Base-by-base conservation (phyloP, 92 coral and sea anemone genomes). In the Epizoanthus scotinus region DNA sequence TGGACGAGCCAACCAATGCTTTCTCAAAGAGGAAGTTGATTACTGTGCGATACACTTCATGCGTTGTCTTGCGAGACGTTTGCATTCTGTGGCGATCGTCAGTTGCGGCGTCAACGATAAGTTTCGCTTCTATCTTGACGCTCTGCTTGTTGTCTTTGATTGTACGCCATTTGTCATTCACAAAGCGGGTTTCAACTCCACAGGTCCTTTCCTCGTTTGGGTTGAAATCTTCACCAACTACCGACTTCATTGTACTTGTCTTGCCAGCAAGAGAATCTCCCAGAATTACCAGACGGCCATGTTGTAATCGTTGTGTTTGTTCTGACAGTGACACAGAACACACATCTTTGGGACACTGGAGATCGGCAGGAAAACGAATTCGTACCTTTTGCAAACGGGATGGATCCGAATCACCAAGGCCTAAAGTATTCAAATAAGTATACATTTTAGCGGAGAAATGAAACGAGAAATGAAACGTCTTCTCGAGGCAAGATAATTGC, bases 211-310 rank as follows among this genome's bases (percentile, higher is more conserved):
- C 17, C 13, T 31, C 52, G 8, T 31, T 18, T 0, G 21, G 20
- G 34, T 40, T 20, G 49, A 68, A 68, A 68, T n/a, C 21, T 24
- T 68, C 57, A n/a, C 56, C 56, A 38, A 8, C 21, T 40, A 68
- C 17, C n/a, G 73, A 68, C 9, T 19, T 38, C 49, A 14, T 38
- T 38, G 73, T n/a, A 5, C 54, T 68, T 40, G 73, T 68, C 12
- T 68, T 68, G 8, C 73, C 73, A 3, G 73, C 73, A 36, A 31
- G 52, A n/a, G 26, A 36, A 40, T 68, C 55, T 26, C 73, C 73
- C n/a, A 68, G 56, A 20, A 68, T 5, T 26, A 38, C 9, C 8
- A 68, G 49, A 2, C 73, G 53, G 8, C 73, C 73, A 20, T 53
- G 44, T 4, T 68, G 56, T 42, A 68, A 5, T n/a, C 26, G 54